Conservation (phyloP, 2,888 invertebrate genomes). For the Leptarthrus brevirostris region DNA sequence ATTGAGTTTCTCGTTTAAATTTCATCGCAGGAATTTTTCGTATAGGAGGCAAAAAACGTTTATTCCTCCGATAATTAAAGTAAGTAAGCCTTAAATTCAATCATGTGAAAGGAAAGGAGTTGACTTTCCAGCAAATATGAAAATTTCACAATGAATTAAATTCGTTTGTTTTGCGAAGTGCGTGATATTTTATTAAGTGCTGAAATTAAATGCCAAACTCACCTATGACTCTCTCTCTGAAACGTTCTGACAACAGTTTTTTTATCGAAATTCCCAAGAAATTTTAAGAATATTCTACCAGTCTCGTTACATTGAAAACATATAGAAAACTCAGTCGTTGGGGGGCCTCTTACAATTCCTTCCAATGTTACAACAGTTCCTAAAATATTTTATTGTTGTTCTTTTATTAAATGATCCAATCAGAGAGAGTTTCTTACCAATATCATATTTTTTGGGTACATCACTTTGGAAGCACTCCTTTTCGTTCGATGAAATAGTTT, state of each 20-base stretch:
- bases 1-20: no score
- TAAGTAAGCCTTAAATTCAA: no score
- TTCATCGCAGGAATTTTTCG: no score
- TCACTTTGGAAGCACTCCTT: conserved; percentile 66
- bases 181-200: no score
- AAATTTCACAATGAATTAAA: no score
- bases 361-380: conserved; percentile 66
- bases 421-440: no score
- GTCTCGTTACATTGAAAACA: conserved; percentile 66
- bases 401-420: conserved; percentile 3
- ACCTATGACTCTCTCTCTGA: conserved; percentile 64
- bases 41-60: no score
- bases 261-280: conserved; percentile 62
- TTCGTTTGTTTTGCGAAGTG: no score
- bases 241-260: conserved; percentile 63
- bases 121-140: no score
- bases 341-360: conserved; percentile 64
- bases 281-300: conserved; percentile 63
- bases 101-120: no score
- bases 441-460: conserved; percentile 64
- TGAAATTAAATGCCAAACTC: no score
- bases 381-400: conserved; percentile 49
- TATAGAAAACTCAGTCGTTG: conserved; percentile 64
- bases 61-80: no score
- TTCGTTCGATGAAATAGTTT: conserved; percentile 61